Conservation (phyloP, 2,797 vertebrate species). For the Sebastes matsubarae region DNA sequence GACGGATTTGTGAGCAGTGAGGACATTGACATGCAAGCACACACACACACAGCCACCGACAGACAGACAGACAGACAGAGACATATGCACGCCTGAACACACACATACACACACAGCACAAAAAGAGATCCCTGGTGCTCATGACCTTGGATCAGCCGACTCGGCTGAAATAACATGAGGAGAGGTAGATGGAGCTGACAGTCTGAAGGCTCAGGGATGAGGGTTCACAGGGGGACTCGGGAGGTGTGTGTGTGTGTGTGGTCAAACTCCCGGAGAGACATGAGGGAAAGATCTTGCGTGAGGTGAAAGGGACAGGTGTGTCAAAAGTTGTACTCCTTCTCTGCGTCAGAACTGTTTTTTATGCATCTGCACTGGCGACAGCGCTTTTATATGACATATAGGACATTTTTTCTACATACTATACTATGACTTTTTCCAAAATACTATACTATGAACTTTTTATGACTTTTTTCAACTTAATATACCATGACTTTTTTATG, state of each 20-base stretch:
- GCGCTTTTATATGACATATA: neutral
- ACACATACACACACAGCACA: conserved; percentile 14
- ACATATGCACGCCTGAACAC: neutral
- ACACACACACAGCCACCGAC: conserved; percentile 3
- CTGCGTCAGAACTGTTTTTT: neutral
- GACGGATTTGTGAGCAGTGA: conserved; percentile 71
- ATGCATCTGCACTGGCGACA: neutral
- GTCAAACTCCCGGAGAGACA: neutral
- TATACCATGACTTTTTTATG: neutral
- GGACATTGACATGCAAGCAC: conserved; percentile 70
- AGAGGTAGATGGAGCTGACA: conserved; percentile 72
- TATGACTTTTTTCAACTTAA: too few relatives aligned
- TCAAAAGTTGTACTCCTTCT: neutral
- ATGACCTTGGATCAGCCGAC: conserved; percentile 73
- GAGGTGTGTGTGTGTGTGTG: conserved; percentile 22
- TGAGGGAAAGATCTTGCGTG: neutral
- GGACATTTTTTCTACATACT: neutral
- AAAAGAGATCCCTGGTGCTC: conserved; percentile 67
- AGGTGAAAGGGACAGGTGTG: neutral
- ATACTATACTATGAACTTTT: neutral
- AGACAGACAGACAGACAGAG: neutral
- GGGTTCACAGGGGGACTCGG: conserved; percentile 34
- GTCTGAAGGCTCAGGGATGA: conserved; percentile 61
- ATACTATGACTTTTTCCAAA: neutral
- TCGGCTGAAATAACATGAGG: conserved; percentile 72